Base-by-base conservation (phyloP, 1,140 invertebrate species). In the Pectinophora gossypiella region DNA sequence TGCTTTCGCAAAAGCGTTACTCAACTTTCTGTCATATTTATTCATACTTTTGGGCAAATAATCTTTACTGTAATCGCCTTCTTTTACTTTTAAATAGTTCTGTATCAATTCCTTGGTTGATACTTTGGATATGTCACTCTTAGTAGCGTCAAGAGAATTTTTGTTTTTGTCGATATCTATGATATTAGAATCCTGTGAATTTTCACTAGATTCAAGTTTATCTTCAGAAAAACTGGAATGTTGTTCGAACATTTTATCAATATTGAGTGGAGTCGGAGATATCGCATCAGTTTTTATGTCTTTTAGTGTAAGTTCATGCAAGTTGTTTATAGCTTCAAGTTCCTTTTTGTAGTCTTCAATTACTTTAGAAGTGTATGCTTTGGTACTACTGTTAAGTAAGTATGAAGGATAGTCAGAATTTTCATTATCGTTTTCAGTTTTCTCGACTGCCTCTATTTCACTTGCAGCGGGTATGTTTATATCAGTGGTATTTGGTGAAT, bases 291-390 rank as follows among this genome's bases (percentile, higher is more conserved):
- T 76, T 64, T 86, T 82, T 19, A 89, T 80, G 64, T 89, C 87
- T 76, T 87, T 87, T 7, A 89, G 36, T 47, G 85, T 85, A 13
- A 89, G 65, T 47, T 88, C 76, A 58, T 89, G 85, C 40, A 86
- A 62, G 58, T 76, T 89, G 51, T 89, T 86, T 53, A 89, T 89
- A 44, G 85, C 76, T 58, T 82, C 75, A 48, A 89, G 67, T 71
- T 89, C 87, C 61, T 77, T 86, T 73, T 85, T 88, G 60, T 89
- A 89, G 66, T 89, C 86, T 69, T 89, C 85, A 46, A 89, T 88
- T 15, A 89, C 86, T 70, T 87, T 87, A 1, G 85, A 87, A 2
- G 87, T 89, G 27, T 88, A 89, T 2, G 80, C 76, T 73, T 88
- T 89, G 21, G 73, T 84, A 18, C 64, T 73, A 58, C 78, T 88